phyloP scores from a whole-genome alignment of 1,140 invertebrate species.

The Drosophila navojoa region DNA sequence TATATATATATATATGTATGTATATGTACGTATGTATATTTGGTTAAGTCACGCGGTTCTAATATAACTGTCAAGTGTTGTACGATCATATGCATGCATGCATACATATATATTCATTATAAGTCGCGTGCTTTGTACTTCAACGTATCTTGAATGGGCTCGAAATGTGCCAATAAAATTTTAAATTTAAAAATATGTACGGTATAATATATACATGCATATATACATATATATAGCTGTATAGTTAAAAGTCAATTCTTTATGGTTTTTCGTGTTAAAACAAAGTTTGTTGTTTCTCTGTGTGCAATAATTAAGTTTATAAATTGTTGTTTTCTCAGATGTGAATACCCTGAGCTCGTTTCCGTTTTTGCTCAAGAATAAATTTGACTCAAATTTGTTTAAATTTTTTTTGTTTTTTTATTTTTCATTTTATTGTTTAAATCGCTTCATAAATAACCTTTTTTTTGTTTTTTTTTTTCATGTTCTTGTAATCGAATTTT shows the following conservation, averaged over 20 bases:
- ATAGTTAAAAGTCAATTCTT: constrained; percentile 11
- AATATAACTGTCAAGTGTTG: constrained; percentile 9
- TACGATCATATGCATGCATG: background rate
- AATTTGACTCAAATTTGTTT: constrained; percentile 56
- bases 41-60: constrained; percentile 39
- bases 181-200: background rate
- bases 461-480: constrained; percentile 46
- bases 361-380: constrained; percentile 47
- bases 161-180: constrained; percentile 12
- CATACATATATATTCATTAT: background rate
- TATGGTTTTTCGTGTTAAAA: constrained; percentile 8
- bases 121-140: constrained; percentile 41
- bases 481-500: constrained; percentile 57
- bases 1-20: constrained; percentile 2
- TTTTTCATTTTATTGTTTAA: constrained; percentile 78
- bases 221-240: constrained; percentile 7
- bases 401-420: constrained; percentile 80
- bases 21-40: background rate
- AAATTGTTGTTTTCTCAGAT: constrained; percentile 2
- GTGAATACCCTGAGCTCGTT: constrained; percentile 38
- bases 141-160: constrained; percentile 12
- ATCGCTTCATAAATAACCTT: constrained; percentile 77
- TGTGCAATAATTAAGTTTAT: constrained; percentile 19
- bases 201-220: background rate
- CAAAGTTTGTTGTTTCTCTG: constrained; percentile 1